Conservation (phyloP, 1,140 invertebrate genomes). For the Drosophila lini region DNA sequence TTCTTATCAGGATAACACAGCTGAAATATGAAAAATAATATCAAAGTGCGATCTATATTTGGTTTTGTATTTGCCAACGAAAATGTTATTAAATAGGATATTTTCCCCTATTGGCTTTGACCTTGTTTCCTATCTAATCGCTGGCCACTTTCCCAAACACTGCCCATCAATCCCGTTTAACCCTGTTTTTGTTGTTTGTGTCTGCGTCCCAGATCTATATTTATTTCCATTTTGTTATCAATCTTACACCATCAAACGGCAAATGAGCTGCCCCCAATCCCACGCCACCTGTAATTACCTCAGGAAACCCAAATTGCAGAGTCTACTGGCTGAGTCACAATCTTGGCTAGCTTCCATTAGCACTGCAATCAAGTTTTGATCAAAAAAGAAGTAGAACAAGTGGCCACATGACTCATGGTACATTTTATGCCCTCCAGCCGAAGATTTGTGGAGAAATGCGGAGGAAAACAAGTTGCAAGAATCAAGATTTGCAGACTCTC, state of each 20-base stretch:
- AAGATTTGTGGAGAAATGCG: slow-evolving; percentile 26
- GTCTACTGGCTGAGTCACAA: slow-evolving; percentile 26
- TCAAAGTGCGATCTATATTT: slow-evolving; percentile 1
- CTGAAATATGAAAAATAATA: slow-evolving; percentile 13
- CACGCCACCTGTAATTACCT: slow-evolving; percentile 22
- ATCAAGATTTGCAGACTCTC: slow-evolving; percentile 28
- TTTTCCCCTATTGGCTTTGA: slow-evolving; percentile 21
- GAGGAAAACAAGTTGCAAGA: slow-evolving; percentile 29
- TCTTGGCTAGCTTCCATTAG: slow-evolving; percentile 17
- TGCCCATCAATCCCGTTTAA: slow-evolving; percentile 44
- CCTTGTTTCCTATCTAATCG: slow-evolving; percentile 51
- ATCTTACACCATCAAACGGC: slow-evolving; percentile 17
- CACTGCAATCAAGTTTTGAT: slow-evolving; percentile 21
- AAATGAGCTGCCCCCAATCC: slow-evolving; percentile 35
- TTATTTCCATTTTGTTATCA: slow-evolving; percentile 27
- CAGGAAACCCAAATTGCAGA: slow-evolving; percentile 6
- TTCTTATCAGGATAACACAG: slow-evolving; percentile 15
- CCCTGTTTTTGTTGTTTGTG: slow-evolving; percentile 5
- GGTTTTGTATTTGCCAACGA: not conserved
- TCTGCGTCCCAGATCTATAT: slow-evolving; percentile 12
- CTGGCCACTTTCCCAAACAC: slow-evolving; percentile 12
- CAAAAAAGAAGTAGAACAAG: slow-evolving; percentile 46
- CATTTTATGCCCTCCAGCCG: not conserved
- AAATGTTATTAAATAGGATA: slow-evolving; percentile 1
- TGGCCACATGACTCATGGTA: slow-evolving; percentile 27